phyloP scores from a whole-genome alignment of 1,140 invertebrate species.

The Magallana angulata region DNA sequence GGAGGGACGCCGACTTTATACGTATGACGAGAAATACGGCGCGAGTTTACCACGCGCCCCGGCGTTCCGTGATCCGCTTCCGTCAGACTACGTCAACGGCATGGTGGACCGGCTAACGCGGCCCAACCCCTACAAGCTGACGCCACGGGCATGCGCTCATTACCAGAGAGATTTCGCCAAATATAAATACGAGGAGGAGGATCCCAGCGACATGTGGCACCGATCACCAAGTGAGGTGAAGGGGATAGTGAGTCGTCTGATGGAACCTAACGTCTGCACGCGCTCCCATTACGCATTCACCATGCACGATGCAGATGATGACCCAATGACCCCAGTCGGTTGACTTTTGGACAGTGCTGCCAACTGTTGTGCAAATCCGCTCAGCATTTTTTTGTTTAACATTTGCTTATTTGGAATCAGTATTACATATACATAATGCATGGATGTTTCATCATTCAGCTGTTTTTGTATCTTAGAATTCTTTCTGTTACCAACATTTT shows the following conservation, averaged over 20 bases:
- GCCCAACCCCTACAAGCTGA: slow-evolving; percentile 31
- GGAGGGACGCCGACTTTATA: slow-evolving; percentile 7
- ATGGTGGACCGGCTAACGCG: slow-evolving; percentile 26
- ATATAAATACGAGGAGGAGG: slow-evolving; percentile 48
- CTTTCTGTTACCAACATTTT: too few relatives aligned
- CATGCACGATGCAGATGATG: slow-evolving; percentile 2
- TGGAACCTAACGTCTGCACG: slow-evolving; percentile 41
- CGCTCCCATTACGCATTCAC: slow-evolving; percentile 31
- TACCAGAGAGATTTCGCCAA: slow-evolving; percentile 46
- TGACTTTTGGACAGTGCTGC: background rate
- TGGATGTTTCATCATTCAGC: background rate
- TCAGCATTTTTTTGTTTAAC: background rate
- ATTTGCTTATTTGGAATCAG: slow-evolving; percentile 1
- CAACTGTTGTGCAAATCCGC: background rate
- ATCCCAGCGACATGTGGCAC: slow-evolving; percentile 14
- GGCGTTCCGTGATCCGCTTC: slow-evolving; percentile 16
- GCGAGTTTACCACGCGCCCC: slow-evolving; percentile 44
- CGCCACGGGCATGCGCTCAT: slow-evolving; percentile 35
- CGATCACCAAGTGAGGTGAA: slow-evolving; percentile 33
- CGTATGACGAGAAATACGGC: slow-evolving; percentile 39
- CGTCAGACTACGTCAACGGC: slow-evolving; percentile 36
- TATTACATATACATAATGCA: background rate
- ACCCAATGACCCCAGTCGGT: slow-evolving; percentile 19
- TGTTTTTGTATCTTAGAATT: too few relatives aligned
- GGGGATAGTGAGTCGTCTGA: slow-evolving; percentile 41